These are phyloP conservation scores for Cantharis flavilabris DNA, from an alignment of 2,888 invertebrate genomes.

Conservation along the genomic window DNA sequence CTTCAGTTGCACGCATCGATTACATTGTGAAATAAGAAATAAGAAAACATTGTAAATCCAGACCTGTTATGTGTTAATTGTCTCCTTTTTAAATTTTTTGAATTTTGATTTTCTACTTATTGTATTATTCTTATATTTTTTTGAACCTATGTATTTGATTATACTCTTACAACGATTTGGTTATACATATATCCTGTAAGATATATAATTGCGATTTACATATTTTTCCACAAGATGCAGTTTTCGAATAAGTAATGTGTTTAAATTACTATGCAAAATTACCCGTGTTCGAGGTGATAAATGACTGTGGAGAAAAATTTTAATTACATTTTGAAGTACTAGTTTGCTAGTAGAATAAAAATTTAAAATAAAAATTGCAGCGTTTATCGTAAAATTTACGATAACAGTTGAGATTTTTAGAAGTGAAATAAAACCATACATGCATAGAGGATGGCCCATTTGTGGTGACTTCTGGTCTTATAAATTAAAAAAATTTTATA, in stretches of 20 bases:
- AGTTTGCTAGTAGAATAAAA: neutral
- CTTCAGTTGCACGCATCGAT: too few relatives aligned
- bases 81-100: too few relatives aligned
- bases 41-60: too few relatives aligned
- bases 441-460: neutral
- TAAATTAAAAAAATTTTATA: too few relatives aligned
- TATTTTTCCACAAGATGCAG: neutral
- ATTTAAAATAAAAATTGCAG: neutral
- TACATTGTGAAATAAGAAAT: too few relatives aligned
- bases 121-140: too few relatives aligned
- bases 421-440: neutral
- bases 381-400: neutral
- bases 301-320: neutral
- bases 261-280: neutral
- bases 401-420: neutral
- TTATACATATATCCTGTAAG: too few relatives aligned
- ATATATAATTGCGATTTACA: neutral
- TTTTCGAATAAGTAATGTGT: neutral
- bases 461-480: neutral
- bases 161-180: too few relatives aligned
- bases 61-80: too few relatives aligned
- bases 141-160: too few relatives aligned
- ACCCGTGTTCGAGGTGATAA: neutral
- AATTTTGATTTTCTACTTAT: too few relatives aligned
- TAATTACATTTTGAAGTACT: neutral